Percentiles rank a stretch among this genome's conserved stretches.
Evolutionary conservation across 2,113 vertebrate genomes (phyloP).

Genomic region (Dromas ardeola): DNA sequence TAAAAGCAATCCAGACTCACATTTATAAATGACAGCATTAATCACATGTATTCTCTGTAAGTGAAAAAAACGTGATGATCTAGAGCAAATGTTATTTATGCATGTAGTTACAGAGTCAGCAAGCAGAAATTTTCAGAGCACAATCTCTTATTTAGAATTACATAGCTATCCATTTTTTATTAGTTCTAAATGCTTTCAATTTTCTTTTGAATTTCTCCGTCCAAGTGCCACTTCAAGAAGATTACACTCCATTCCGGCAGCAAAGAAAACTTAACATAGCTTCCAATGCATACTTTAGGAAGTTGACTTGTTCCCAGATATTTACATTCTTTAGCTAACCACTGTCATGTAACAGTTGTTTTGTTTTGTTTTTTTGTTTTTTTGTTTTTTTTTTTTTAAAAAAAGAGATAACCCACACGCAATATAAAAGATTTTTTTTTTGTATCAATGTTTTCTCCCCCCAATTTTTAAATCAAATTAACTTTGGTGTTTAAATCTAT

Average conservation of each 20-base stretch:
- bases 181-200: background rate
- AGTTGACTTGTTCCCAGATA: background rate
- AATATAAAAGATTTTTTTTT: background rate
- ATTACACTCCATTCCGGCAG: background rate
- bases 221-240: background rate
- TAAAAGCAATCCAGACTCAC: conserved; percentile 23
- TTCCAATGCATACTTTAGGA: background rate
- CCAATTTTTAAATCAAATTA: background rate
- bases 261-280: background rate
- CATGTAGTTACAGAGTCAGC: background rate
- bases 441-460: background rate
- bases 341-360: background rate
- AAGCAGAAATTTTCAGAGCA: background rate
- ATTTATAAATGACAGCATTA: conserved; percentile 9
- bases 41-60: background rate
- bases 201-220: background rate
- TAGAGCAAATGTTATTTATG: background rate
- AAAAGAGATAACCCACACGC: background rate
- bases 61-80: background rate
- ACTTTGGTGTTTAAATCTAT: background rate
- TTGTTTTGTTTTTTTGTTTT: no score
- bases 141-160: background rate
- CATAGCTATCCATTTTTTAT: background rate
- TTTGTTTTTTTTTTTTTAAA: no score
- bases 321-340: background rate